Evolutionary conservation across 2,113 vertebrate genomes (phyloP).

Genomic region (Anarrhichthys ocellatus): DNA sequence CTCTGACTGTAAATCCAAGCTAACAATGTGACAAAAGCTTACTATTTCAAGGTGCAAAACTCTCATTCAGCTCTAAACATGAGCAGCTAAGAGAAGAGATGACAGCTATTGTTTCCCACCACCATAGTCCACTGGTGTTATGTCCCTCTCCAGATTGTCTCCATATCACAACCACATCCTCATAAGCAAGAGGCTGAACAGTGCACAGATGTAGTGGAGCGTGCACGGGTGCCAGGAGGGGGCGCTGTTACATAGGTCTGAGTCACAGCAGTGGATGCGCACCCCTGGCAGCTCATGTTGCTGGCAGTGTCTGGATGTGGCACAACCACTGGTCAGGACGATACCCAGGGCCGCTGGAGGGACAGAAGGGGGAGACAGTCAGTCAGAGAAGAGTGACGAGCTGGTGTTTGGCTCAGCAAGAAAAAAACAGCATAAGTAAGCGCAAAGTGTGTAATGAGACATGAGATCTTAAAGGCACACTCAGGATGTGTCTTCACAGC

Average conservation of each 20-base stretch:
- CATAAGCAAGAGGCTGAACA: conserved; percentile 74
- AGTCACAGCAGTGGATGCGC: conserved; percentile 90
- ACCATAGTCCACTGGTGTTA: conserved; percentile 31
- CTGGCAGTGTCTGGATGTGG: conserved; percentile 93
- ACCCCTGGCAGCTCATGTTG: conserved; percentile 92
- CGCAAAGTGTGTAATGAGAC: conserved; percentile 70
- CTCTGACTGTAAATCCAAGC: conserved; percentile 22
- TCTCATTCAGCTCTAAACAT: conserved; percentile 34
- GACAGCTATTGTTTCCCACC: neutral
- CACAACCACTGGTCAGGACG: conserved; percentile 90
- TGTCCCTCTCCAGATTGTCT: conserved; percentile 10
- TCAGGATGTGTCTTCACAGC: conserved; percentile 21
- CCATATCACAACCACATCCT: conserved; percentile 72
- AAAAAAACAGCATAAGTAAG: conserved; percentile 72
- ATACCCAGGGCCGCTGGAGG: conserved; percentile 88
- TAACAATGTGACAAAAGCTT: conserved; percentile 47
- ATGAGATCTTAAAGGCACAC: conserved; percentile 50
- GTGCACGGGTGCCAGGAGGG: conserved; percentile 48
- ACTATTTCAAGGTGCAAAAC: conserved; percentile 36
- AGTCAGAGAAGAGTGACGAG: conserved; percentile 63
- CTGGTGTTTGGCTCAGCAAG: conserved; percentile 72
- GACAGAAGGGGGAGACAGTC: conserved; percentile 42
- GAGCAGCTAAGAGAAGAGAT: conserved; percentile 28
- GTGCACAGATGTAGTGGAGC: conserved; percentile 79
- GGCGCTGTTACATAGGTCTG: conserved; percentile 86